These are phyloP conservation scores for Mesochorus sp. DNA, from an alignment of 2,888 invertebrate genomes.

Conservation along the genomic window DNA sequence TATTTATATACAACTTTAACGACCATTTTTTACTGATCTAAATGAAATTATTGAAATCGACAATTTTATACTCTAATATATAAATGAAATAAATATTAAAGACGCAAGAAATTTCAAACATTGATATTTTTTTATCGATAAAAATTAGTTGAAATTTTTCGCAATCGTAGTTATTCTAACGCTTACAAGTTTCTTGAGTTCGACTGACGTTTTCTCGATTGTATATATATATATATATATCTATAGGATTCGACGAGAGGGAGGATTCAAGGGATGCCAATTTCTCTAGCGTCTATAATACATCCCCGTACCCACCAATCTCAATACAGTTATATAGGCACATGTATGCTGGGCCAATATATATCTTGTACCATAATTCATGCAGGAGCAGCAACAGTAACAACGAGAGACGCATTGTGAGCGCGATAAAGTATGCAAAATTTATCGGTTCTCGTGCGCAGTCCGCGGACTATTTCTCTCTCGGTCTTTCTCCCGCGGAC, in stretches of 20 bases:
- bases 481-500: conserved; percentile 8
- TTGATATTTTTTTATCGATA: too few species aligned
- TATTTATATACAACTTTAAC: too few species aligned
- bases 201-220: too few species aligned
- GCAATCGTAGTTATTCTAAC: too few species aligned
- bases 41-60: too few species aligned
- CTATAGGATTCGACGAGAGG: conserved; percentile 1
- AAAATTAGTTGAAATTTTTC: too few species aligned
- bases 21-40: too few species aligned
- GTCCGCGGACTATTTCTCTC: conserved; percentile 5
- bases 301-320: neutral
- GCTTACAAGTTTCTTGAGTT: conserved; percentile 17
- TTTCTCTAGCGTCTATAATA: conserved; percentile 25
- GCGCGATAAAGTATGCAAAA: conserved; percentile 74
- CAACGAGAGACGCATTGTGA: conserved; percentile 67
- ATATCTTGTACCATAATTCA: conserved; percentile 36
- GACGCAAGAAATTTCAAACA: too few species aligned
- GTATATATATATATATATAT: too few species aligned
- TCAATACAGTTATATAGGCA: neutral
- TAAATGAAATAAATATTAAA: too few species aligned
- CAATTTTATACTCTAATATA: too few species aligned
- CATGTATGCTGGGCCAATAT: conserved; percentile 9
- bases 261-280: conserved; percentile 3
- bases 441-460: conserved; percentile 68
- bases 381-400: conserved; percentile 53